Evolutionary conservation across 1,140 invertebrate species (phyloP), one percentile per base, ranked within the genome.

Genomic region (Xylocopa sonorina): DNA sequence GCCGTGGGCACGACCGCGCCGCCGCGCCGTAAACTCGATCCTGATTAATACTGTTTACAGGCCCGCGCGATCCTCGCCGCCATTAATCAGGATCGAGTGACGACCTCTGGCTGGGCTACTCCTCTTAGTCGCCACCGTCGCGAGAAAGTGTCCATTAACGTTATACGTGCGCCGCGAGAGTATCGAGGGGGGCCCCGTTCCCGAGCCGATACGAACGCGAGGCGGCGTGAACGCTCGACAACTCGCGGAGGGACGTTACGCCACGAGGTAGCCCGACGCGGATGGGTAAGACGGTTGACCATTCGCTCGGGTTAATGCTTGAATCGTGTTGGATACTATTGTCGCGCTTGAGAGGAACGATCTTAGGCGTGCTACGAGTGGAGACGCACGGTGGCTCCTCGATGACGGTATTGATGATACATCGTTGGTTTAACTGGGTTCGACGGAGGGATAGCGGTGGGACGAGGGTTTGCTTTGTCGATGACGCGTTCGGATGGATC

Each of bases 1-100:
- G 80, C 71, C 80, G 71, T 85, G 83, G n/a, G 77, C 78, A 80
- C 78, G 79, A 74, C 62, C 78, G 73, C 55, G n/a, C n/a, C n/a
- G n/a, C n/a, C n/a, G 81, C 83, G 68, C 76, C 74, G 80, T 80
- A 87, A 88, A 89, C 83, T 88, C 84, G 83, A 88, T 87, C 86
- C 87, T 89, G 88, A 89, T 89, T 88, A 88, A 89, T 89, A 88
- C 87, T 89, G 87, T 88, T 88, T 89, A 89, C 85, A 88, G 81
- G 77, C 68, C 51, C 63, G 84, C 79, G 71, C 78, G 86, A 85
- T 82, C 77, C 77, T 74, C 48, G 71, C 71, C 21, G 82, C 83
- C 86, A 89, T 89, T 89, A 88, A 89, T 89, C 88, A 89, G 88
- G 88, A 89, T 89, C 86, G 85, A 87, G 79, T 86, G 85, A 82